Base-by-base conservation (phyloP, 2,113 vertebrate species). In the Spilogale gracilis region DNA sequence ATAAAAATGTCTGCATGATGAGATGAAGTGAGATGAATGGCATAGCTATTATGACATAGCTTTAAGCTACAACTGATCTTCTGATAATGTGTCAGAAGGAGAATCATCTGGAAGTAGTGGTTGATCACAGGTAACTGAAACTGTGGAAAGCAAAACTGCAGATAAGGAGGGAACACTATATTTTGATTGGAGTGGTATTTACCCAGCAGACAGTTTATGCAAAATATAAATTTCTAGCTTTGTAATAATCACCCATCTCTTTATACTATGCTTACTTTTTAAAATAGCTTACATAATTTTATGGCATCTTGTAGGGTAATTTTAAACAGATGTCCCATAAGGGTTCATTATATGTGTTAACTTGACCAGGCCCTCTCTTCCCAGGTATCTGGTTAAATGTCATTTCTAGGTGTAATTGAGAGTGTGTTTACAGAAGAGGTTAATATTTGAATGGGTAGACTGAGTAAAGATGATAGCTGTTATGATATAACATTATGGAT, bases 221-320 rank as follows among this genome's bases (percentile, higher is more conserved):
- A 93, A 90, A 90, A 74, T 90, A 50, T 52, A 18, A 65, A 93
- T 74, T 56, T 79, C 38, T 8, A 95, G 3, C 3, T 2, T 85
- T 71, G 32, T 63, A 89, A 43, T 56, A 74, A 58, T 90, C 6
- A 54, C 3, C 11, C 16, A 82, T 6, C 14, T 61, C 30, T 81
- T 93, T 79, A 23, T 30, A 12, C 6, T 52, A 30, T n/a, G 78
- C 27, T 78, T 89, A 78, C 48, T 56, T 88, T 94, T 94, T 43
- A 18, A 83, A 79, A 73, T 71, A 92, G 71, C 21, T 69, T 48
- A 18, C n/a, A 6, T 13, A 79, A 85, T 60, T 50, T 74, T 50
- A 80, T 78, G 23, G 48, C 32, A 21, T 45, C 25, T 18, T 67
- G 12, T 89, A 27, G 79, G 6, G 27, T 16, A 71, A 32, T 91